Percentiles rank a stretch among this genome's conserved stretches.
phyloP scores from a whole-genome alignment of 2,113 vertebrate genomes.

The Sarotherodon lohbergeri region DNA sequence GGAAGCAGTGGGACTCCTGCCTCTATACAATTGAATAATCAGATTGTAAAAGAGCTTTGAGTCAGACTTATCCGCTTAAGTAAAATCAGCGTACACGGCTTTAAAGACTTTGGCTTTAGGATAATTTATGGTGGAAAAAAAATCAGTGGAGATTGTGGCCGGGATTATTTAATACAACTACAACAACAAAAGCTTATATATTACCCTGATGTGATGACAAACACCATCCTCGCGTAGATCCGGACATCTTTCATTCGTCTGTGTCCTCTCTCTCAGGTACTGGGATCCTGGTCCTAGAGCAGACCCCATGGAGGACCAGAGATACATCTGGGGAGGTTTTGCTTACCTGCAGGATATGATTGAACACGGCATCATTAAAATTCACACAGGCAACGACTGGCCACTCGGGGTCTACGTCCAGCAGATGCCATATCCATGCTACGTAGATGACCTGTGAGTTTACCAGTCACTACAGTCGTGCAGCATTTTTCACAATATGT shows the following conservation, averaged over 20 bases:
- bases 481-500: not conserved
- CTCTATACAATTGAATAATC: slow-evolving; percentile 46
- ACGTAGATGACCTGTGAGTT: slow-evolving; percentile 94
- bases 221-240: not conserved
- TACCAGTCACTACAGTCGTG: not conserved
- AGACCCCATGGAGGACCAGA: slow-evolving; percentile 88
- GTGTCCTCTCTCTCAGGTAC: slow-evolving; percentile 75
- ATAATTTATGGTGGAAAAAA: not conserved
- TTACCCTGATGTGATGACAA: not conserved
- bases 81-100: not conserved
- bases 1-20: slow-evolving; percentile 19
- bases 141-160: not conserved
- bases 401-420: slow-evolving; percentile 88
- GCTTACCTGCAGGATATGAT: slow-evolving; percentile 97
- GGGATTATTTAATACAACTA: not conserved
- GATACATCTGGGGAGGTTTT: slow-evolving; percentile 96
- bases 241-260: not conserved
- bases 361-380: slow-evolving; percentile 87
- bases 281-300: slow-evolving; percentile 96
- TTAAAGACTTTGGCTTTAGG: not conserved
- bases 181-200: not conserved
- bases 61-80: slow-evolving; percentile 39
- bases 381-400: slow-evolving; percentile 78
- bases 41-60: slow-evolving; percentile 36
- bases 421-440: slow-evolving; percentile 98